These are phyloP conservation scores for Styela clava DNA, from an alignment of 23 tunicate genomes.

Conservation along the genomic window DNA sequence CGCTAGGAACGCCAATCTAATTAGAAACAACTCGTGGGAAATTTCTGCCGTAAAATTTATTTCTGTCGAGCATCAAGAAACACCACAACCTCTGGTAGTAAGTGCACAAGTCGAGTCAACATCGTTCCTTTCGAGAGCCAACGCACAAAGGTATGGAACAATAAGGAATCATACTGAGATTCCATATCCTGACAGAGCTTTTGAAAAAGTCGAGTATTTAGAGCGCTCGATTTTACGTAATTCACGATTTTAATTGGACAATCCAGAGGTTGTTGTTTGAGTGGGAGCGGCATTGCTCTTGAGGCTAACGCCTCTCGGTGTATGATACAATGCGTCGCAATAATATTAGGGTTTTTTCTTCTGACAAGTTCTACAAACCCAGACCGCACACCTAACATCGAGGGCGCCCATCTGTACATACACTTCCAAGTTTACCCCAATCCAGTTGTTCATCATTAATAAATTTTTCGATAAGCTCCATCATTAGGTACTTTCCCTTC, in stretches of 20 bases:
- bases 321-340: constrained; percentile 34
- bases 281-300: constrained; percentile 40
- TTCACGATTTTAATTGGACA: constrained; percentile 30
- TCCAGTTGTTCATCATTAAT: constrained; percentile 39
- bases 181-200: constrained; percentile 30
- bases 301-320: constrained; percentile 39
- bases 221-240: no score
- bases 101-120: no score
- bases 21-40: constrained; percentile 34
- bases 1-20: constrained; percentile 54
- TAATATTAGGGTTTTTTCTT: constrained; percentile 32
- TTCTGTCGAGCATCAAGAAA: constrained; percentile 46
- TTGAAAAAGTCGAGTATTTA: constrained; percentile 36
- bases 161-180: constrained; percentile 25
- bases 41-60: constrained; percentile 28
- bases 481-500: no score
- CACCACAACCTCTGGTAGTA: constrained; percentile 37
- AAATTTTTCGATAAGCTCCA: constrained; percentile 46
- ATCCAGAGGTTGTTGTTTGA: constrained; percentile 46
- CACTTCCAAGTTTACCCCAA: constrained; percentile 32
- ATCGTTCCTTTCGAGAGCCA: no score
- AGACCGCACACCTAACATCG: constrained; percentile 44
- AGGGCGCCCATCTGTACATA: constrained; percentile 46
- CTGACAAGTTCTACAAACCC: constrained; percentile 37
- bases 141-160: constrained; percentile 45